Base-by-base conservation (phyloP, 2,888 invertebrate species). In the Diaprepes abbreviatus region DNA sequence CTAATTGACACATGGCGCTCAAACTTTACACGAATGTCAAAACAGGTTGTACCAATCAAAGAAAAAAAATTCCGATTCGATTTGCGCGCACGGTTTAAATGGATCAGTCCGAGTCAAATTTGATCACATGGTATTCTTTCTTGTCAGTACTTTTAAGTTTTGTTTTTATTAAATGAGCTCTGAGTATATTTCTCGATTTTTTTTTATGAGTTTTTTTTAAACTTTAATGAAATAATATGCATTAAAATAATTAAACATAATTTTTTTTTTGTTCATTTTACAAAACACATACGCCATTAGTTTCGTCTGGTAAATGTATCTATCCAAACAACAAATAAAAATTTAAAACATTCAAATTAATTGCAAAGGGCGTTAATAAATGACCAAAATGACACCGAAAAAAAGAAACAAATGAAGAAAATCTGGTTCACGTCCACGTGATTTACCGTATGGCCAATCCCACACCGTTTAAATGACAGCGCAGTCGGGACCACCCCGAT, bases 351-450 rank as follows among this genome's bases (percentile, higher is more conserved):
- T 69, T 59, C 16, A 64, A 69, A 69, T 69, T 69, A 69, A 69
- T 69, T 69, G 54, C 69, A 19, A 48, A 54, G 66, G 70, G 66
- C 70, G 66, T 66, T 66, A 66, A 70, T 66, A 70, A 70, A 70
- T 70, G 70, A 52, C 66, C 66, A 52, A 70, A 70, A 70, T 66
- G 66, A 62, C 70, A 62, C 28, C 52, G 33, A 62, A 10, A 57
- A 60, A 70, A 66, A n/a, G n/a, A 66, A 66, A 66, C 60, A 70
- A 70, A 70, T 35, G 70, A 55, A 66, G 66, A 66, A 70, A 70
- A 70, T 70, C 70, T 66, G 70, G 70, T 70, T 57, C 70, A 70
- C 62, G 66, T 66, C 70, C 70, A 66, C 70, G 66, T 70, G 70
- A 70, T 70, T 70, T 70, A 70, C 70, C 66, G 70, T 62, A 36